Base-by-base conservation (phyloP, 2,797 vertebrate genomes). In the Babyrousa celebensis region DNA sequence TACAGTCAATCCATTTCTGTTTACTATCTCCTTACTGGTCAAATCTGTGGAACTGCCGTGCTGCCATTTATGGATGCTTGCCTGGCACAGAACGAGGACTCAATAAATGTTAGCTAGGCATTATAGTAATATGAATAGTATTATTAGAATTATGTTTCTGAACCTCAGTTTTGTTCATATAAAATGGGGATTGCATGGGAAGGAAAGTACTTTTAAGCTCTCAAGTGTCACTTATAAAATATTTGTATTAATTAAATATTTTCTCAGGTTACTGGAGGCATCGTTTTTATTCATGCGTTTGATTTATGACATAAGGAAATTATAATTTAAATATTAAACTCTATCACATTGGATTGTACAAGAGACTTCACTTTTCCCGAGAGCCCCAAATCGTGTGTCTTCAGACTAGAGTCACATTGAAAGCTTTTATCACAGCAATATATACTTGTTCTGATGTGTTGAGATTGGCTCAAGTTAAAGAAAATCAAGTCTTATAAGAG, bases 241-340 rank as follows among this genome's bases (percentile, higher is more conserved):
- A 40, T 48, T 48, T 48, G 60, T 71, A 74, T 63, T 56, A 62
- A 18, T 80, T 72, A 43, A 32, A 21, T 60, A 14, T 83, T 85
- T 91, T 85, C 27, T 87, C 56, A 70, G 48, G 27, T 90, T 16
- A 52, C 65, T 68, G 18, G 52, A 90, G 17, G 12, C 17, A 27
- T 63, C 4, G 12, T 29, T 87, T 83, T 68, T 83, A 62, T 86
- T 52, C 27, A 77, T 72, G 60, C 21, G 74, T 79, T 74, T 63
- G 43, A 87, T 91, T 85, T 95, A n/a, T 56, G 32, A 88, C 71
- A 62, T 90, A 58, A 77, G 25, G 29, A 83, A 92, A 93, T 80
- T 15, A 60, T 93, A 83, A 74, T 27, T 58, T 80, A 95, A 94
- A 80, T 80, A 85, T 80, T 84, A 70, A 95, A 77, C 6, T 29